These are phyloP conservation scores for Imbricaverruca yamaguchii DNA, from an alignment of 2,888 invertebrate genomes.

Conservation along the genomic window DNA sequence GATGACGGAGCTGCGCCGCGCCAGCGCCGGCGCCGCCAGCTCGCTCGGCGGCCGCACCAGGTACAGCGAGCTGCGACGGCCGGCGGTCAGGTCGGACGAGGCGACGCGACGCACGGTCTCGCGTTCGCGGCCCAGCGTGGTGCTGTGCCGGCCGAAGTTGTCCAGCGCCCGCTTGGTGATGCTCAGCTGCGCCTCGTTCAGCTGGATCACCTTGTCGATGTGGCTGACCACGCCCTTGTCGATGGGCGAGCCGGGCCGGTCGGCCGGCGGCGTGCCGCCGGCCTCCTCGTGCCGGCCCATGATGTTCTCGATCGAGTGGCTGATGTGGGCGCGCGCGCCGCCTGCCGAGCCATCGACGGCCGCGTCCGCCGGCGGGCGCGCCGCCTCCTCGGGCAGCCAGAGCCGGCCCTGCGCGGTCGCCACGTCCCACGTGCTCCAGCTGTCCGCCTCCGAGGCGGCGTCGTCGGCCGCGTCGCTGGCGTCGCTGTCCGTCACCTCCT, in stretches of 20 bases:
- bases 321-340: not conserved
- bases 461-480: constrained; percentile 1
- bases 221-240: constrained; percentile 9
- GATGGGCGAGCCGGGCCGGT: constrained; percentile 3
- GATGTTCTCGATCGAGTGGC: constrained; percentile 20
- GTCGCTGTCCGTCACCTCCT: not conserved
- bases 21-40: constrained; percentile 10
- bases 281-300: not conserved
- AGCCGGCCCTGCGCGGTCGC: not conserved
- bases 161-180: constrained; percentile 15
- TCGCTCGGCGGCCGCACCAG: constrained; percentile 1
- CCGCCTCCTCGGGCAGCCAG: not conserved
- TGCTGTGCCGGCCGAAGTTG: constrained; percentile 20
- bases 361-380: not conserved
- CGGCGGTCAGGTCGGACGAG: not conserved
- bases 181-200: constrained; percentile 18
- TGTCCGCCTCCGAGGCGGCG: not conserved
- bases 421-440: not conserved
- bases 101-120: constrained; percentile 4
- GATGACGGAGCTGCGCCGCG: constrained; percentile 16
- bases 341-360: not conserved
- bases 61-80: constrained; percentile 16
- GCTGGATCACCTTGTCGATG: constrained; percentile 22
- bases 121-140: constrained; percentile 12
- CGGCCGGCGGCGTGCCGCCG: not conserved